These are phyloP conservation scores for Cryptotermes secundus DNA, from an alignment of 1,140 invertebrate genomes.

Conservation along the genomic window DNA sequence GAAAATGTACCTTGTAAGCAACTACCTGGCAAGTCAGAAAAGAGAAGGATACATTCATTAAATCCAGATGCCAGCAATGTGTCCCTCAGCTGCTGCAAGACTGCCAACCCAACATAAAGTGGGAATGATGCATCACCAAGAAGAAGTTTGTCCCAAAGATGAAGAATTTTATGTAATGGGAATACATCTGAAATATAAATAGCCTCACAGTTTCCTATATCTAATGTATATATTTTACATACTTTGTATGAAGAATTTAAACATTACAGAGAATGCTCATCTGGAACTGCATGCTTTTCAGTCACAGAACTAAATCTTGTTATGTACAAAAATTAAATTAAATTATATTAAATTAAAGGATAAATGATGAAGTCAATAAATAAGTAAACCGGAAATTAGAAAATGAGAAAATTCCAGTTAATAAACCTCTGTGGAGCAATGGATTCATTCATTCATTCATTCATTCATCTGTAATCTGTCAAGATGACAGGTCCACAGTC, in stretches of 20 bases:
- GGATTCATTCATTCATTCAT: too few species aligned
- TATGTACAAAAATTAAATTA: too few species aligned
- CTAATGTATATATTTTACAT: not conserved
- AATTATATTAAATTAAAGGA: too few species aligned
- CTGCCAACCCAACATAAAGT: slow-evolving; percentile 90
- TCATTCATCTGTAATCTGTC: too few species aligned
- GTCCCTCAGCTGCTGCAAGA: slow-evolving; percentile 84
- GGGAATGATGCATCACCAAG: slow-evolving; percentile 93
- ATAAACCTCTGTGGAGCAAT: too few species aligned
- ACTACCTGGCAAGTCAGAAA: slow-evolving; percentile 89
- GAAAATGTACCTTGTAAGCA: not conserved
- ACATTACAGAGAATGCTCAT: too few species aligned
- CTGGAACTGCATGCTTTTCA: too few species aligned
- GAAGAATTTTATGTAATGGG: slow-evolving; percentile 96
- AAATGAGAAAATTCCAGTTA: too few species aligned
- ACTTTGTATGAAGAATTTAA: not conserved
- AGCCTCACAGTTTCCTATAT: not conserved
- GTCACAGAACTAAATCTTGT: too few species aligned
- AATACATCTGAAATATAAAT: slow-evolving; percentile 79
- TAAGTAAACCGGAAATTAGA: too few species aligned
- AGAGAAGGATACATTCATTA: slow-evolving; percentile 95
- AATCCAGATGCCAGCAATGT: slow-evolving; percentile 87
- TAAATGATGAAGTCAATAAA: too few species aligned
- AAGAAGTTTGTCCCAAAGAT: slow-evolving; percentile 96
- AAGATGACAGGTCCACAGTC: too few species aligned